A percentile compares a stretch with the other conserved stretches of the same genome.
Evolutionary conservation across 1,140 invertebrate species (phyloP).

Genomic region (Eriosoma lanigerum): DNA sequence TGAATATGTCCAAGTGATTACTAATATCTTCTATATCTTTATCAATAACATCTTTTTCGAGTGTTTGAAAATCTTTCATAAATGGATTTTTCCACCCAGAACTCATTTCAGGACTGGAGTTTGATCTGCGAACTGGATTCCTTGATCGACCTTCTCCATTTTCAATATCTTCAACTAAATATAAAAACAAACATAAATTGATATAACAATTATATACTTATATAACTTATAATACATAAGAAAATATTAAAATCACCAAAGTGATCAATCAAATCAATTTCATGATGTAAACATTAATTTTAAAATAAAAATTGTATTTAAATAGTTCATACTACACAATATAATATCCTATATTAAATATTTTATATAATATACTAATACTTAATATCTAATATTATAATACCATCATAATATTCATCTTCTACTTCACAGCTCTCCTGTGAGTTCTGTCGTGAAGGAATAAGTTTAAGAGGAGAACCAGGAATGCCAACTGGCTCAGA

Average conservation of each 20-base stretch:
- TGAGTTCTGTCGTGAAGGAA: conserved; percentile 62
- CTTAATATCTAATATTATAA: not conserved
- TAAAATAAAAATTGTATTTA: too few relatives aligned
- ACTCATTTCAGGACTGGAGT: conserved; percentile 89
- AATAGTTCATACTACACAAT: too few relatives aligned
- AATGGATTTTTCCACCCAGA: conserved; percentile 78
- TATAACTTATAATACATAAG: too few relatives aligned
- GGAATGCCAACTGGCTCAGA: conserved; percentile 69
- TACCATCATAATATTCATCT: conserved; percentile 55
- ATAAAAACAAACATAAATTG: not conserved
- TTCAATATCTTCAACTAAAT: conserved; percentile 30
- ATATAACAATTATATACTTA: too few relatives aligned
- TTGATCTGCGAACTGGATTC: conserved; percentile 80
- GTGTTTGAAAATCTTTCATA: conserved; percentile 58
- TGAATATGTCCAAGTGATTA: conserved; percentile 61
- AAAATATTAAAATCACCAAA: too few relatives aligned
- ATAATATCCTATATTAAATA: too few relatives aligned
- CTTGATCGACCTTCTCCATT: conserved; percentile 56
- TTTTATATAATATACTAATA: too few relatives aligned
- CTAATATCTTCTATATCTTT: conserved; percentile 65
- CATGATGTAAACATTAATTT: too few relatives aligned
- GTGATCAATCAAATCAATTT: too few relatives aligned
- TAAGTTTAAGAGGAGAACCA: conserved; percentile 58
- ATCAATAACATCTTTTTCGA: conserved; percentile 56
- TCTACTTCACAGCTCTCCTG: conserved; percentile 63